A percentile compares a stretch with the other conserved stretches of the same genome.
Conservation (phyloP, 2,797 vertebrate genomes). For the Sphaeramia orbicularis region DNA sequence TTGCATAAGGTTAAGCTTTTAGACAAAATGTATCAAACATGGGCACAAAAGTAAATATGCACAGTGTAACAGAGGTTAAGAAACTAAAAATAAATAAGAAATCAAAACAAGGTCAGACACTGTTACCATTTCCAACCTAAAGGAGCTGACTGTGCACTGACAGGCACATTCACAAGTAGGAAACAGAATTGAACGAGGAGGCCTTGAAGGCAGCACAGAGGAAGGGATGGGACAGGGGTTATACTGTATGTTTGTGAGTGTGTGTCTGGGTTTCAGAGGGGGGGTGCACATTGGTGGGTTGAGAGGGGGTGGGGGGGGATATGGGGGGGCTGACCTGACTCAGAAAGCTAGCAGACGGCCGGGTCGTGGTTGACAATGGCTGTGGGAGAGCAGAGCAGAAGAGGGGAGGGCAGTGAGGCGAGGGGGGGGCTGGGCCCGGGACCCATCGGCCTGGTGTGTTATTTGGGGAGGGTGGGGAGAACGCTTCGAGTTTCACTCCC, state of each 20-base stretch:
- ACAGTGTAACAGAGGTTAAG: no score
- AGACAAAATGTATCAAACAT: no score
- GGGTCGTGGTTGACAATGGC: conserved; percentile 74
- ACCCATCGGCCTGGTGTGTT: conserved; percentile 61
- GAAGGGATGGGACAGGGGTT: conserved; percentile 51
- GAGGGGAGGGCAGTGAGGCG: conserved; percentile 3
- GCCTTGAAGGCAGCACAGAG: conserved; percentile 54
- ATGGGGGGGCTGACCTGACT: conserved; percentile 65
- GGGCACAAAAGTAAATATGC: no score
- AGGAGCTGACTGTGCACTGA: background rate
- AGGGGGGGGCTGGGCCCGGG: conserved; percentile 22
- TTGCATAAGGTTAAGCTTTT: no score
- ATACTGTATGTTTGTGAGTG: conserved; percentile 26
- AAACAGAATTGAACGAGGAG: conserved; percentile 4
- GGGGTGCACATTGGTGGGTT: conserved; percentile 33
- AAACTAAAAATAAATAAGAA: no score
- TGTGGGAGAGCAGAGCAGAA: conserved; percentile 57
- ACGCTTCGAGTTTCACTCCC: conserved; percentile 74
- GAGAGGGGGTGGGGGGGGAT: conserved; percentile 23
- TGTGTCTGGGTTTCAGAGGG: conserved; percentile 32
- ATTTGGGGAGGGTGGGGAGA: conserved; percentile 61
- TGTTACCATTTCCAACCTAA: background rate
- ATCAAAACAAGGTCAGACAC: no score
- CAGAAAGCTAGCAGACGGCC: conserved; percentile 71
- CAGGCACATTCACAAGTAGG: background rate